Evolutionary conservation across 1,140 invertebrate species (phyloP), one percentile per base, ranked within the genome.

Genomic region (Euborellia annulipes): DNA sequence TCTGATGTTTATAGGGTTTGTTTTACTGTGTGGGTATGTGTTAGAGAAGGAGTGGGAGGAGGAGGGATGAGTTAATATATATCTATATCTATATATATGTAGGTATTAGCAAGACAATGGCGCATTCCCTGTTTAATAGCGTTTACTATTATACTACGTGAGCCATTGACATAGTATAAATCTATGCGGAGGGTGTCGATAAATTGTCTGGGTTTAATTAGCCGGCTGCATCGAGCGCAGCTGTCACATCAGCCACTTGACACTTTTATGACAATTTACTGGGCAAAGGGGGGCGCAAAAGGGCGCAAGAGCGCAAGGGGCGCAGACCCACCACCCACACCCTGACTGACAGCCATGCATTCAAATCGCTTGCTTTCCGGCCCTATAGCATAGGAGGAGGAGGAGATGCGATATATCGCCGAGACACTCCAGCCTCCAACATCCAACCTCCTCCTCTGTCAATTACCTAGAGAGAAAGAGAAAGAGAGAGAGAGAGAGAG

Each of bases 221-320:
- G 70, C 70, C 67, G 23, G 23, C 4, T 27, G 4, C 23, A 27
- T 27, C 4, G 23, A 27, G 67, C 62, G 68, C 66, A 62, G 58
- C 70, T 70, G 71, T 73, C 71, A 73, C 71, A 72, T 72, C 71
- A 71, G 67, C 67, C 68, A 69, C 69, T 64, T 70, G 71, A 73
- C 71, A 71, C 69, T 73, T 73, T 73, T 72, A 73, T 73, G 71
- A 73, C 71, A 70, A 73, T 73, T 73, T 73, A 73, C 71, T 66
- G 66, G 68, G 61, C 56, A 55, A 59, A 55, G 58, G 58, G 59
- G 59, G 57, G 69, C 70, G 69, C 67, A 68, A 62, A 64, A 62
- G 66, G 68, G 61, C 56, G 55, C 58, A 55, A 58, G 58, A 59
- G 59, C 56, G 69, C 70, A 69, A 54, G 43, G n/a, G 2, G 36